Conservation (phyloP, 2,113 vertebrate genomes). For the Labeo rohita region DNA sequence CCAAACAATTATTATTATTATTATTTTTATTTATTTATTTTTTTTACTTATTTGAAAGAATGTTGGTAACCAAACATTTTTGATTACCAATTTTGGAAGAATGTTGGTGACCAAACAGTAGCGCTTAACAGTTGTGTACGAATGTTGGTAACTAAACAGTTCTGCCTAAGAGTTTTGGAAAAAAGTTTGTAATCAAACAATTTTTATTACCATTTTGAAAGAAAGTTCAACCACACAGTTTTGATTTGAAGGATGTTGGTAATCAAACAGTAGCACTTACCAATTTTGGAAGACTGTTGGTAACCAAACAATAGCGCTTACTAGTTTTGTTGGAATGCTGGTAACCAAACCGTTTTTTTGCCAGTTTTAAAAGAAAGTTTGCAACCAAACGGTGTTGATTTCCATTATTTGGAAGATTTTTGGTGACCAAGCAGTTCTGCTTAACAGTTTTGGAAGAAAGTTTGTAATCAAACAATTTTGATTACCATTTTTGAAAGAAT, state of each 20-base stretch:
- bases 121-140: not conserved
- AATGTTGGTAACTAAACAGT: not conserved
- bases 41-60: not conserved
- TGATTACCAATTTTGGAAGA: not conserved
- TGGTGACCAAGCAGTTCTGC: not conserved
- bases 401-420: too few species aligned
- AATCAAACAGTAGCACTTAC: not conserved
- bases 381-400: not conserved
- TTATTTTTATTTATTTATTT: too few species aligned
- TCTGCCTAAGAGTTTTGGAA: too few species aligned
- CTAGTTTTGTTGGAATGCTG: too few species aligned
- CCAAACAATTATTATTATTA: too few species aligned
- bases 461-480: too few species aligned
- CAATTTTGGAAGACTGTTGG: not conserved
- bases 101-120: not conserved
- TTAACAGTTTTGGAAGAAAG: not conserved
- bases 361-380: not conserved
- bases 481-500: not conserved
- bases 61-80: not conserved
- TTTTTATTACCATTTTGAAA: too few species aligned
- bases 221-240: not conserved
- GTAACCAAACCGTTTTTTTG: not conserved
- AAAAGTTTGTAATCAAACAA: too few species aligned
- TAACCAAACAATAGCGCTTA: too few species aligned
- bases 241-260: too few species aligned